Percentiles rank a stretch among this genome's conserved stretches.
Conservation (phyloP, 2,888 invertebrate species). For the Chrysotoxum bicinctum region DNA sequence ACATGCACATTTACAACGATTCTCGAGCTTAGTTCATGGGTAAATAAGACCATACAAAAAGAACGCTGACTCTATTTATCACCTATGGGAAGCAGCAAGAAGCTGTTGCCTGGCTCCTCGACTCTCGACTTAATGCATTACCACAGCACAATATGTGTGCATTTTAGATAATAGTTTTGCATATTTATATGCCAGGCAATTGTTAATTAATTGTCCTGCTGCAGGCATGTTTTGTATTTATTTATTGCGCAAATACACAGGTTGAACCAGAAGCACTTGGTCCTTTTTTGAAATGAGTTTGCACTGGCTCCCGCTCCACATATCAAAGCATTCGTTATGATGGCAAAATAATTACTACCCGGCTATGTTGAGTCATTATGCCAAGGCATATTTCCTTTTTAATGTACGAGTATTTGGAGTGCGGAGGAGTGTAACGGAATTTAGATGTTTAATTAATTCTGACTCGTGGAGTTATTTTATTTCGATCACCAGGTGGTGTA, state of each 20-base stretch:
- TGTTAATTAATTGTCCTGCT: slow-evolving; percentile 48
- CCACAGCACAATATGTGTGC: slow-evolving; percentile 37
- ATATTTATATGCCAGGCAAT: slow-evolving; percentile 44
- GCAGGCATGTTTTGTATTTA: slow-evolving; percentile 10
- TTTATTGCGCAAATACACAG: background rate
- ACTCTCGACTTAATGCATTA: background rate
- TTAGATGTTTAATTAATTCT: slow-evolving; percentile 36
- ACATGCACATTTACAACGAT: slow-evolving; percentile 4
- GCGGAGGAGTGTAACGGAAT: background rate
- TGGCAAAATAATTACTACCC: slow-evolving; percentile 8
- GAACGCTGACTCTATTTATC: slow-evolving; percentile 11
- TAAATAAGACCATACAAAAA: background rate
- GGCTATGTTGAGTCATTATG: background rate
- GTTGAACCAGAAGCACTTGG: background rate
- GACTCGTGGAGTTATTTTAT: slow-evolving; percentile 6
- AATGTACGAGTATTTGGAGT: background rate
- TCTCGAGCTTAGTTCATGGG: background rate
- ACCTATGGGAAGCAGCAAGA: background rate
- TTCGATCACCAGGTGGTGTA: slow-evolving; percentile 14
- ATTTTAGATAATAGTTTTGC: slow-evolving; percentile 36
- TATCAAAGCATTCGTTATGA: slow-evolving; percentile 1
- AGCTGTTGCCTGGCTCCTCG: background rate
- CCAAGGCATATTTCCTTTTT: background rate
- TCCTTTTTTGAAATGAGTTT: background rate
- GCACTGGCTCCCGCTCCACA: background rate